These are phyloP conservation scores for Paraescarpia echinospica DNA, from an alignment of 1,140 invertebrate species.

Conservation along the genomic window DNA sequence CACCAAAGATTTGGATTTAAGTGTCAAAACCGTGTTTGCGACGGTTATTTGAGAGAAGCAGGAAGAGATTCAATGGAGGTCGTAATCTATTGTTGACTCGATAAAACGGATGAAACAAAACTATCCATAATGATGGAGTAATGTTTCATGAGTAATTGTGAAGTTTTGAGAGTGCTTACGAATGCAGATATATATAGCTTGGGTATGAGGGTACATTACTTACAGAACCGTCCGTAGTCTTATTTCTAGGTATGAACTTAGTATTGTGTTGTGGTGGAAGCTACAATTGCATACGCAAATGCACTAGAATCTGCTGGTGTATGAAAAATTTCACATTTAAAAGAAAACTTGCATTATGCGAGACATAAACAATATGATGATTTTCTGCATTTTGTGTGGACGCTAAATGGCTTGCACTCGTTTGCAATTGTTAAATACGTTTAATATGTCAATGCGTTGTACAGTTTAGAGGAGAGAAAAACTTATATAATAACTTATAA, in stretches of 20 bases:
- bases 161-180: not conserved
- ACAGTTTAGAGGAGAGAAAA: not conserved
- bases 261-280: not conserved
- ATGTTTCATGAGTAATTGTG: not conserved
- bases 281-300: not conserved
- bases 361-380: not conserved
- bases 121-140: not conserved
- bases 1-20: no score
- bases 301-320: not conserved
- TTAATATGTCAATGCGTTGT: not conserved
- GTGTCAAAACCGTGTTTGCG: no score
- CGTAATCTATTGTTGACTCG: not conserved
- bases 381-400: not conserved
- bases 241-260: not conserved
- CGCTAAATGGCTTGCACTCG: not conserved
- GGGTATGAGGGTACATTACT: not conserved
- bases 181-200: not conserved
- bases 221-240: not conserved
- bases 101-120: not conserved
- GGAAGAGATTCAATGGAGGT: not conserved
- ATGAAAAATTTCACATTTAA: not conserved
- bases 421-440: not conserved
- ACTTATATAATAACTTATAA: not conserved
- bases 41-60: no score
- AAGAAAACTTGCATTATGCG: not conserved